Conservation (phyloP, 2,797 vertebrate genomes). For the Acipenser oxyrinchus region DNA sequence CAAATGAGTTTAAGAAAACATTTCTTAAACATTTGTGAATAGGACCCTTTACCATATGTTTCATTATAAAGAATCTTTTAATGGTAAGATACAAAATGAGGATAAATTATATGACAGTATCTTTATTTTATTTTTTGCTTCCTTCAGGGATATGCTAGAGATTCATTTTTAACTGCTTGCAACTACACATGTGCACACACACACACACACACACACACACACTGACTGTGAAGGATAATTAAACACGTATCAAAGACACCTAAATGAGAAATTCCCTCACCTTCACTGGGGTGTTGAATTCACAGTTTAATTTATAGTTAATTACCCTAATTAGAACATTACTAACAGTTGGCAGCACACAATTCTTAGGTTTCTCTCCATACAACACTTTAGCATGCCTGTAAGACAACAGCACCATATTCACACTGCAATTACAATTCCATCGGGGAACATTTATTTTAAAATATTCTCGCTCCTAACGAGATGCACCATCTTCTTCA, state of each 20-base stretch:
- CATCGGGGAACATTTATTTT: too few species aligned
- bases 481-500: too few species aligned
- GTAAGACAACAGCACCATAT: too few species aligned
- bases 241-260: background rate
- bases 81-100: too few species aligned
- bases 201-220: slow-evolving; percentile 4
- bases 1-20: too few species aligned
- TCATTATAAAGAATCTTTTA: too few species aligned
- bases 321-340: slow-evolving; percentile 28
- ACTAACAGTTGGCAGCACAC: slow-evolving; percentile 23
- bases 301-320: slow-evolving; percentile 9
- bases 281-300: slow-evolving; percentile 13
- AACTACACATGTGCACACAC: background rate
- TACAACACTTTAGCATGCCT: slow-evolving; percentile 12
- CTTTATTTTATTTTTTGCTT: background rate
- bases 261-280: slow-evolving; percentile 19
- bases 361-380: slow-evolving; percentile 7
- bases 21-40: too few species aligned
- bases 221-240: background rate
- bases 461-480: too few species aligned
- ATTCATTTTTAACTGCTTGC: slow-evolving; percentile 4
- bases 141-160: background rate
- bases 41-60: too few species aligned
- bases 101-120: too few species aligned
- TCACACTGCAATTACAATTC: too few species aligned